A percentile compares a stretch with the other conserved stretches of the same genome.
Evolutionary conservation across 2,888 invertebrate species (phyloP).

Genomic region (Heteropelma amictum): DNA sequence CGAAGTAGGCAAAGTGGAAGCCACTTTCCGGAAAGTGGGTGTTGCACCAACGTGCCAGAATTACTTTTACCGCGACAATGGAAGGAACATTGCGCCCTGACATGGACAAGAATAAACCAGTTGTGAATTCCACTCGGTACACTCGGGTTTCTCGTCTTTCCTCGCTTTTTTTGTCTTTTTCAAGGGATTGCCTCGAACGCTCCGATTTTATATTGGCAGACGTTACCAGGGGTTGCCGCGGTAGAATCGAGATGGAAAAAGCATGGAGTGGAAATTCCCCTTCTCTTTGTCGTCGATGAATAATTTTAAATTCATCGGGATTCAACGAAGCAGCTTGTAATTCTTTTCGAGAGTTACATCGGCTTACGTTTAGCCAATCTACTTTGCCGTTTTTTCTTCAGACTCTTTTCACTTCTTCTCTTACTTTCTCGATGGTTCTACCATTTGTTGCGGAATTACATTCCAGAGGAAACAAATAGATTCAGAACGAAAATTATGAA

Average conservation of each 20-base stretch:
- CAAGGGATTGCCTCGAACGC: conserved; percentile 4
- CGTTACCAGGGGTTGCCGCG: not conserved
- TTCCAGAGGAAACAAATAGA: too few relatives aligned
- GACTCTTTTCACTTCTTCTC: not conserved
- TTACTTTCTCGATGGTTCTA: not conserved
- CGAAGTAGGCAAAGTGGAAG: too few relatives aligned
- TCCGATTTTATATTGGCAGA: conserved; percentile 34
- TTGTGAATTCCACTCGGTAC: not conserved
- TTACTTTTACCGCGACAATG: conserved; percentile 20
- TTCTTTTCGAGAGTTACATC: conserved; percentile 70
- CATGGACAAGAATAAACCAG: not conserved
- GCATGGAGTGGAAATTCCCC: not conserved
- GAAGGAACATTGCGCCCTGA: not conserved
- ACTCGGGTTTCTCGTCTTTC: not conserved
- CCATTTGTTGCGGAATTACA: not conserved
- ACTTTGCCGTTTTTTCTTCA: too few relatives aligned
- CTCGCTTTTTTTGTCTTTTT: not conserved
- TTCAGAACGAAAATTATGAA: too few relatives aligned
- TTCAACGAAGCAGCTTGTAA: conserved; percentile 75
- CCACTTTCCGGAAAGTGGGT: too few relatives aligned
- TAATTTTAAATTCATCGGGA: conserved; percentile 76
- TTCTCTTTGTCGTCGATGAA: conserved; percentile 63
- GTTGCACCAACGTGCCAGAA: not conserved
- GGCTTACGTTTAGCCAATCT: conserved; percentile 10
- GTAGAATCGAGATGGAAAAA: not conserved